Evolutionary conservation across 1,140 invertebrate genomes (phyloP), one percentile per base, ranked within the genome.

Genomic region (Diuraphis noxia): DNA sequence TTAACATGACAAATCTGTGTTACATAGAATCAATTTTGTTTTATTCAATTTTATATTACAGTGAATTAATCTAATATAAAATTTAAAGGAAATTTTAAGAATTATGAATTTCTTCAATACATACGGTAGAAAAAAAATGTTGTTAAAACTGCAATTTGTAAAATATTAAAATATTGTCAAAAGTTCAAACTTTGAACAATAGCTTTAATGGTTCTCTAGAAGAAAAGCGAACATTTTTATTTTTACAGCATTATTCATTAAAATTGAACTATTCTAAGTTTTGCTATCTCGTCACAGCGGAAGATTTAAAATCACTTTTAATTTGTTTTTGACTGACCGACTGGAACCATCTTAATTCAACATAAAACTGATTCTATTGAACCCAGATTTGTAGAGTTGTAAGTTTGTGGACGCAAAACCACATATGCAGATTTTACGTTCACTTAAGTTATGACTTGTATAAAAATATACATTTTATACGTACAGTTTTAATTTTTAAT

Each of bases 401-500:
- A 5, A 3, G 4, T 63, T n/a, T 17, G 30, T 63, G 56, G 56
- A 72, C n/a, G 5, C n/a, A 2, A 72, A 8, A 63, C 9, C 9
- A 30, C 25, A n/a, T 8, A 52, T 6, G 13, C 30, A 72, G 13
- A 5, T 17, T 72, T n/a, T 3, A 13, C 0, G 4, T n/a, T 9
- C 1, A 17, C n/a, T n/a, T 72, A 23, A 63, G 10, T 72, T 72
- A 6, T n/a, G 4, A 72, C 56, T 49, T 77, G 13, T 49, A 41
- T 36, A 10, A 21, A 38, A 82, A 46, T 85, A 89, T 87, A 88
- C 25, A 43, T 63, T 84, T 46, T 43, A 1, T 46, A 85, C 92
- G 82, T 81, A 92, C 92, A 17, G 92, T 85, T 63, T 92, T 92
- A 38, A 72, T 92, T 77, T 79, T 63, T 41, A 92, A 38, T 8